These are phyloP conservation scores for Sialia sialis DNA, from an alignment of 2,113 vertebrate species.

Conservation along the genomic window DNA sequence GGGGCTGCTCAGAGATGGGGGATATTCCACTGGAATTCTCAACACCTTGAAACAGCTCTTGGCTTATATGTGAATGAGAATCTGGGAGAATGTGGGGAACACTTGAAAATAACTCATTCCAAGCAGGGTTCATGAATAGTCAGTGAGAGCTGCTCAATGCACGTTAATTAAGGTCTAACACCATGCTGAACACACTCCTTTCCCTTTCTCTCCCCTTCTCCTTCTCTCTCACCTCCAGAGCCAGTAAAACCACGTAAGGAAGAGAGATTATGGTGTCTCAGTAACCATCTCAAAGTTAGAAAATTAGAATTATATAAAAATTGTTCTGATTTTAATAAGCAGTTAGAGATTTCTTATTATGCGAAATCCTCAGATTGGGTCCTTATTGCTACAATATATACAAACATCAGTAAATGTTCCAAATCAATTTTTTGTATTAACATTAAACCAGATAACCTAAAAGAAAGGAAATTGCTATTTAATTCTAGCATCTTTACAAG, in stretches of 20 bases:
- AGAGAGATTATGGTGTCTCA: background rate
- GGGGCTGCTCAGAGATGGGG: background rate
- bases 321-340: background rate
- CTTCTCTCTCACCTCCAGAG: background rate
- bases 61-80: background rate
- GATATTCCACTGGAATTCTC: background rate
- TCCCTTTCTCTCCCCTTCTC: background rate
- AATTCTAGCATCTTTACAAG: background rate
- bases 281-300: background rate
- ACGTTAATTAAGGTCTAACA: background rate
- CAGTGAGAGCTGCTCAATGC: background rate
- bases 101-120: background rate
- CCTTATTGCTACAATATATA: background rate
- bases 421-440: background rate
- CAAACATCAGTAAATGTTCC: background rate
- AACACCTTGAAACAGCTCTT: background rate
- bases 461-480: background rate
- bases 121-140: background rate
- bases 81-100: background rate
- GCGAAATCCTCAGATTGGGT: background rate
- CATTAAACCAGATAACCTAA: background rate
- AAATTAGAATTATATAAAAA: background rate
- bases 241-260: background rate
- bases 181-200: background rate
- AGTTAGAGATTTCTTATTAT: background rate